Conservation (phyloP, 2,113 vertebrate species). For the Rissa tridactyla region DNA sequence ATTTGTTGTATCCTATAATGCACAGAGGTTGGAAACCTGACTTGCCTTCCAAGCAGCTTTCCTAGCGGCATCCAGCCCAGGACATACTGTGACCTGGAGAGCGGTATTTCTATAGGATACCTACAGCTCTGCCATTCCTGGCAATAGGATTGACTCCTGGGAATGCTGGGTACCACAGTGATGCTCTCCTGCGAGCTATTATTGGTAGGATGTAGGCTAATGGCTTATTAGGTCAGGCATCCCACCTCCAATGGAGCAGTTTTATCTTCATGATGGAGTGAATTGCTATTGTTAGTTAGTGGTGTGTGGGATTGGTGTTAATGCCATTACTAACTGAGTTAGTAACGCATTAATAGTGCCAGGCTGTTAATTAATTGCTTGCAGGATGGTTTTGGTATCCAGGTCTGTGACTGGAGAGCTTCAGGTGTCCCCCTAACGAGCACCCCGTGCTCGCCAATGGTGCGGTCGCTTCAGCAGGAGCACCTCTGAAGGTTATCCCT, state of each 20-base stretch:
- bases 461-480: neutral
- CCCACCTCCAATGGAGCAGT: neutral
- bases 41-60: neutral
- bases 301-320: neutral
- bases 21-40: neutral
- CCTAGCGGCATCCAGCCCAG: neutral
- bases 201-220: neutral
- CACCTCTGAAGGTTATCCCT: neutral
- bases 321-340: neutral
- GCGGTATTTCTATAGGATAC: neutral
- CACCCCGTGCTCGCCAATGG: neutral
- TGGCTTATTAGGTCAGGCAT: neutral
- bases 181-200: neutral
- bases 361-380: neutral
- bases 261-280: neutral
- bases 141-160: neutral
- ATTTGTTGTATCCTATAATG: neutral
- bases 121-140: neutral
- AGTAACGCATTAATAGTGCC: neutral
- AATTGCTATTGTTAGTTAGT: neutral
- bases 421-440: neutral
- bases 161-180: neutral
- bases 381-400: neutral
- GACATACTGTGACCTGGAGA: neutral
- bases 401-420: neutral